Conservation (phyloP, 2,888 invertebrate species). For the Argynnis bischoffii region DNA sequence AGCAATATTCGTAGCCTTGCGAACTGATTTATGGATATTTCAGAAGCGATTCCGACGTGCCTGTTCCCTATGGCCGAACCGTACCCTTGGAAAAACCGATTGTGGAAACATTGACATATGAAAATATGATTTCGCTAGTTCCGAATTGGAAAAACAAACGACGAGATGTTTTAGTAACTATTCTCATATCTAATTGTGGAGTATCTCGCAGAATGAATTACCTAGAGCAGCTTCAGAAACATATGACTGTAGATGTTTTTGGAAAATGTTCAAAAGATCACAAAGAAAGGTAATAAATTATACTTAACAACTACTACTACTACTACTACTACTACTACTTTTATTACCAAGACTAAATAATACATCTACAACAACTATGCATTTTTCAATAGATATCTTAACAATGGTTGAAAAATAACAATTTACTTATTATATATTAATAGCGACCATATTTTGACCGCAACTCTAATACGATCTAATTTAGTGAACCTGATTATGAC, state of each 20-base stretch:
- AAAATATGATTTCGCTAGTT: constrained; percentile 48
- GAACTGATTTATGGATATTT: constrained; percentile 45
- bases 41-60: constrained; percentile 85
- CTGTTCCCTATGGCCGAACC: constrained; percentile 85
- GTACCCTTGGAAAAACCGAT: constrained; percentile 51
- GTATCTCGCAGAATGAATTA: constrained; percentile 77
- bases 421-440: too few relatives aligned
- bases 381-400: too few relatives aligned
- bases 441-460: too few relatives aligned
- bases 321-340: too few relatives aligned
- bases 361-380: too few relatives aligned
- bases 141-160: constrained; percentile 71
- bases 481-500: too few relatives aligned
- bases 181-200: constrained; percentile 83
- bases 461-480: too few relatives aligned
- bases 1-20: constrained; percentile 19
- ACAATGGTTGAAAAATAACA: too few relatives aligned
- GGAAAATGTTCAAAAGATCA: constrained; percentile 76
- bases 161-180: constrained; percentile 71
- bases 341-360: too few relatives aligned
- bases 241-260: constrained; percentile 82
- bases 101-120: constrained; percentile 28
- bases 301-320: too few relatives aligned
- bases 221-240: constrained; percentile 78
- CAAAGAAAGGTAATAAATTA: constrained; percentile 48